Evolutionary conservation across 1,140 invertebrate species (phyloP).

Genomic region (Apis florea): DNA sequence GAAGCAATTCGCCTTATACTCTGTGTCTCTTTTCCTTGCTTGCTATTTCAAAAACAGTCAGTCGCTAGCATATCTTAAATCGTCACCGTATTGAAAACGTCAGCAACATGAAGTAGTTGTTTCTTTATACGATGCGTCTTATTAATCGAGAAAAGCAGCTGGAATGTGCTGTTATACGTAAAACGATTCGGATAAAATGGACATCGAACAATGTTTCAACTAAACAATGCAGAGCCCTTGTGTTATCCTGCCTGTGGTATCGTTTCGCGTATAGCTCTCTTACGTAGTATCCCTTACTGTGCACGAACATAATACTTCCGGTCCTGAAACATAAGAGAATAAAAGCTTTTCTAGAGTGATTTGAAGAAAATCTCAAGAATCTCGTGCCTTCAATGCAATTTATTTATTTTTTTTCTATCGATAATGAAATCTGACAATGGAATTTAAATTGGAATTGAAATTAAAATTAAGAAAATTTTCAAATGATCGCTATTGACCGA

Average conservation of each 20-base stretch:
- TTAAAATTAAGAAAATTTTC: neutral
- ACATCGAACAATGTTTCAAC: constrained; percentile 65
- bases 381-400: constrained; percentile 21
- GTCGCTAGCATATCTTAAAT: constrained; percentile 34
- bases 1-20: constrained; percentile 39
- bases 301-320: constrained; percentile 67
- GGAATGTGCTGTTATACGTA: constrained; percentile 68
- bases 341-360: constrained; percentile 33
- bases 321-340: constrained; percentile 72
- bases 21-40: neutral
- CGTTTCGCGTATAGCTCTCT: constrained; percentile 46
- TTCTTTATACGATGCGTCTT: constrained; percentile 44
- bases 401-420: neutral
- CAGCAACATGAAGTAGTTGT: constrained; percentile 38
- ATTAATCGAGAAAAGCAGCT: constrained; percentile 64
- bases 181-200: constrained; percentile 59
- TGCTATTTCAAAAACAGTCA: constrained; percentile 27
- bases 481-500: neutral
- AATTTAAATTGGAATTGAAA: neutral
- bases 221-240: constrained; percentile 67
- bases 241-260: constrained; percentile 19
- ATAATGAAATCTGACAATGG: neutral
- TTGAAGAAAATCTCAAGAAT: neutral
- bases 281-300: constrained; percentile 59
- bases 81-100: constrained; percentile 9